Percentiles rank a stretch among this genome's conserved stretches.
Evolutionary conservation across 1,140 invertebrate genomes (phyloP).

Genomic region (Temnothorax curvispinosus): DNA sequence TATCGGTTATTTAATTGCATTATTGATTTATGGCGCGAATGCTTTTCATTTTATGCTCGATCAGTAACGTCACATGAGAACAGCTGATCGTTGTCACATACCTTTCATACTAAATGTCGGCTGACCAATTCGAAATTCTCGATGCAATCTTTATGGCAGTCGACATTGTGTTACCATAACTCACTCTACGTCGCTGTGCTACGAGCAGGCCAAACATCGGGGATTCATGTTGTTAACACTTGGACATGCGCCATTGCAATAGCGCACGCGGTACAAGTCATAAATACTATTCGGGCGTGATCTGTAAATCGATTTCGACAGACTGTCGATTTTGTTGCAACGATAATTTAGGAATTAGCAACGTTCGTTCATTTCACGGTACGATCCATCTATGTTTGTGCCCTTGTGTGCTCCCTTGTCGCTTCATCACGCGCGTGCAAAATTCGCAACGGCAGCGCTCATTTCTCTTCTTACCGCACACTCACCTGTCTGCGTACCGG

Average conservation of each 20-base stretch:
- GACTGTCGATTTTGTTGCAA: neutral
- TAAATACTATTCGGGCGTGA: slow-evolving; percentile 46
- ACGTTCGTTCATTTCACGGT: neutral
- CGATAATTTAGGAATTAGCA: neutral
- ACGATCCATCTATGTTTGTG: neutral
- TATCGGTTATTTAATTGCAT: neutral
- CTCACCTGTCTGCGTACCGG: slow-evolving; percentile 80
- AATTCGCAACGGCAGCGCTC: neutral
- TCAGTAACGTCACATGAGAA: slow-evolving; percentile 23
- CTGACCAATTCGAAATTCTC: slow-evolving; percentile 39
- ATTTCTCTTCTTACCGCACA: slow-evolving; percentile 50
- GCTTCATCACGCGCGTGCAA: neutral
- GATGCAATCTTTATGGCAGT: slow-evolving; percentile 60
- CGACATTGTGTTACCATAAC: slow-evolving; percentile 50
- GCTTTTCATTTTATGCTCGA: slow-evolving; percentile 3
- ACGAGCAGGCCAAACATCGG: too few species aligned
- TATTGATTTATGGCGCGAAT: neutral
- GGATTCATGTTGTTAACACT: slow-evolving; percentile 53
- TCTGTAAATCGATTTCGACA: slow-evolving; percentile 28
- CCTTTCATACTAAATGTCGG: slow-evolving; percentile 25
- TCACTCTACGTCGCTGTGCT: slow-evolving; percentile 22
- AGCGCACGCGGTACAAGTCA: neutral
- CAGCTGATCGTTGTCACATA: slow-evolving; percentile 28
- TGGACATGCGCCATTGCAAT: neutral
- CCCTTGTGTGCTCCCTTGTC: neutral